phyloP scores from a whole-genome alignment of 2,113 vertebrate species.

The Heterocephalus glaber region DNA sequence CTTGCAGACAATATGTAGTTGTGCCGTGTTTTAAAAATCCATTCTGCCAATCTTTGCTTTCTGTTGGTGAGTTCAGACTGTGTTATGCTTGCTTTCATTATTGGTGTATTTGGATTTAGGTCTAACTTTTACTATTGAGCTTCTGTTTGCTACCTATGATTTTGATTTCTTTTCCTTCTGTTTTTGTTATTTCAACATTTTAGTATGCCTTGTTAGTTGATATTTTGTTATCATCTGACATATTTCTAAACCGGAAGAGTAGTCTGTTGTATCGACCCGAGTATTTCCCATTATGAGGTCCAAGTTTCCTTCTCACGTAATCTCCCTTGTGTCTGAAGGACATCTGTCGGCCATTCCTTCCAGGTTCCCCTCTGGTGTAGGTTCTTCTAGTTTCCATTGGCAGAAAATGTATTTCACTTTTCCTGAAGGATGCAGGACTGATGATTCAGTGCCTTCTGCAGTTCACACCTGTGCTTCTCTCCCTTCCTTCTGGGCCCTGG shows the following conservation, averaged over 20 bases:
- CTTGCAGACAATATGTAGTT: neutral
- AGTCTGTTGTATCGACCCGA: neutral
- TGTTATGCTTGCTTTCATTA: neutral
- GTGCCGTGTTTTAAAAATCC: neutral
- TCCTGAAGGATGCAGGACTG: no score
- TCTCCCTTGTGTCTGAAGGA: neutral
- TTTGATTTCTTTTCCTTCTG: neutral
- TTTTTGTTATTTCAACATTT: neutral
- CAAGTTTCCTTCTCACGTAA: neutral
- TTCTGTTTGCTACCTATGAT: neutral
- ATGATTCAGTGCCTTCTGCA: neutral
- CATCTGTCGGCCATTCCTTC: neutral
- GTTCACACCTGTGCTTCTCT: neutral
- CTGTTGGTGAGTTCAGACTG: neutral
- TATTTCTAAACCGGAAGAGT: neutral
- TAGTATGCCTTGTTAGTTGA: neutral
- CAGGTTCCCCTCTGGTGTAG: neutral
- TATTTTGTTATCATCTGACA: neutral
- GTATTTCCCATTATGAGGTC: neutral
- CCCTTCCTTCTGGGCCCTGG: neutral
- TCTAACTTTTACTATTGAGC: conserved; percentile 1
- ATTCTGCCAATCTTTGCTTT: neutral
- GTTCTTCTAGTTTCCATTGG: neutral
- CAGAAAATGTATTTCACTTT: neutral
- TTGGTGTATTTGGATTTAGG: neutral